These are phyloP conservation scores for Zaprionus lineosus DNA, from an alignment of 2,888 invertebrate species.

Conservation along the genomic window DNA sequence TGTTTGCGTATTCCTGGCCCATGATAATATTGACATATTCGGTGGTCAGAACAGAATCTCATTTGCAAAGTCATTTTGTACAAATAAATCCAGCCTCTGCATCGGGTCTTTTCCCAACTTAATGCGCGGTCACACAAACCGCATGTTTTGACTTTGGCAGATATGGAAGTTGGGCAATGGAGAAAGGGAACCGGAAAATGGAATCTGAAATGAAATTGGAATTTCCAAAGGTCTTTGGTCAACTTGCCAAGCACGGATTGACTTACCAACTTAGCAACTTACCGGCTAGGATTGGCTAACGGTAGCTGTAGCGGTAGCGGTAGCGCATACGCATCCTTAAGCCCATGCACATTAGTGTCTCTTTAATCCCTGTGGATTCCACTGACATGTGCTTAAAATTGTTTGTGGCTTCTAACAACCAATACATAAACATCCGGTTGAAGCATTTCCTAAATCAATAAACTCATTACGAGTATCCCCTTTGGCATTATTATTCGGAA, in stretches of 20 bases:
- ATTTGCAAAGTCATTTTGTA: slow-evolving; percentile 81
- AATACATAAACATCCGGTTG: slow-evolving; percentile 69
- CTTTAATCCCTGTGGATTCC: slow-evolving; percentile 59
- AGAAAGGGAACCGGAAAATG: slow-evolving; percentile 9
- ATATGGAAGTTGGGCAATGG: slow-evolving; percentile 12
- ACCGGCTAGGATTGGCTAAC: slow-evolving; percentile 39
- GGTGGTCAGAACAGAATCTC: slow-evolving; percentile 73
- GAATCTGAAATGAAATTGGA: slow-evolving; percentile 32
- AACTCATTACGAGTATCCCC: slow-evolving; percentile 57
- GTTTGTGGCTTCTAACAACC: slow-evolving; percentile 35
- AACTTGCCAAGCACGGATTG: slow-evolving; percentile 64
- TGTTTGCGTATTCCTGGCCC: slow-evolving; percentile 65
- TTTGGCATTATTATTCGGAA: slow-evolving; percentile 61
- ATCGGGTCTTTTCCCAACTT: slow-evolving; percentile 44
- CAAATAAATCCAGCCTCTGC: slow-evolving; percentile 76
- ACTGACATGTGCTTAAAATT: slow-evolving; percentile 64
- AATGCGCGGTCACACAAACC: slow-evolving; percentile 48
- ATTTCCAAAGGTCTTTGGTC: slow-evolving; percentile 40
- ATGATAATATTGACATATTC: slow-evolving; percentile 79
- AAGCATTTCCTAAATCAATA: slow-evolving; percentile 73
- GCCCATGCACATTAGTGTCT: too few relatives aligned
- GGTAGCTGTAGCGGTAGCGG: background rate
- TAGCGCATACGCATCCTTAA: slow-evolving; percentile 1
- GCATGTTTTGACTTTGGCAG: slow-evolving; percentile 78
- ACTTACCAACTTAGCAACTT: slow-evolving; percentile 77